Evolutionary conservation across 2,113 vertebrate species (phyloP), one percentile per base, ranked within the genome.

Genomic region (Bettongia penicillata): DNA sequence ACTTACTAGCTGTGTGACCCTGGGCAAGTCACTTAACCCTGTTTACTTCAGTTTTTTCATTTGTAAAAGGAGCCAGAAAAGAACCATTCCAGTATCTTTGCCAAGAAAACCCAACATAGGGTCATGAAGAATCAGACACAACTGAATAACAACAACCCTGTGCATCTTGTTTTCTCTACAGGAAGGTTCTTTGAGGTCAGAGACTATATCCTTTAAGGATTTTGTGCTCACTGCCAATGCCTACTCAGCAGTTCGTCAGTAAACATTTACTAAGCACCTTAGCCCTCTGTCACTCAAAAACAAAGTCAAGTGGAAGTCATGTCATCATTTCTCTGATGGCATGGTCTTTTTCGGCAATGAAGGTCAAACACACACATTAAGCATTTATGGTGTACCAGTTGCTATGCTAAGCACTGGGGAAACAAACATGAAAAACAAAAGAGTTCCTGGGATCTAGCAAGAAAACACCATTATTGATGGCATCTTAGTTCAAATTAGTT

Each of bases 1-100:
- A 84, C 49, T 92, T 92, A 95, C 93, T 93, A 93, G 49, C 49
- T 89, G 91, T 51, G n/a, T 84, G 68, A 43, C 68, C 68, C 5
- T 84, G 68, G n/a, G 37, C 4, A 43, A 84, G 68, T 77, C 68
- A 77, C 14, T 43, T 77, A 19, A 19, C 16, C 6, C 5, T 84
- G 19, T 84, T 84, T 84, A 37, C 68, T 37, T 43, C 37, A 84
- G 68, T 84, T 77, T 84, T n/a, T 16, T 84, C 68, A 22, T 43
- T 37, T 68, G 1, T 84, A 43, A 77, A 77, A 77, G 5, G 61
- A 77, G 31, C 37, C 16, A 19, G 61, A 84, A n/a, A 84, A 84
- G 16, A 77, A 77, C 14, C 1, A 22, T 19, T 84, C 3, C 57
- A 68, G 12, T 14, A 2, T n/a, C 68, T 84, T 84, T 84, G 37